phyloP scores from a whole-genome alignment of 2,888 invertebrate genomes.

The Nephrotoma flavescens region DNA sequence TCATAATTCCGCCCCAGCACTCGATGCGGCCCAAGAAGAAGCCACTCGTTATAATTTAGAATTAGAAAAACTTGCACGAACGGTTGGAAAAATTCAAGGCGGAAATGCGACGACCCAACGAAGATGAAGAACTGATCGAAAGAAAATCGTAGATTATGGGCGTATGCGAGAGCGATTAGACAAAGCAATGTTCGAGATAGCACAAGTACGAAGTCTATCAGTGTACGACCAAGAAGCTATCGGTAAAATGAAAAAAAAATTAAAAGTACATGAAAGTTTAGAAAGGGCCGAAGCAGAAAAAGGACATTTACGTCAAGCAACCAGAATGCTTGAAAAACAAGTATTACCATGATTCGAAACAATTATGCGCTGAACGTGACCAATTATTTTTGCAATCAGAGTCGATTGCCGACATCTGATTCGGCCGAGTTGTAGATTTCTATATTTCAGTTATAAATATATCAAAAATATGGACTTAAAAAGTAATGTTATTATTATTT shows the following conservation, averaged over 20 bases:
- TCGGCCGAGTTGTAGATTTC: too few relatives aligned
- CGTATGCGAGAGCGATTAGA: conserved; percentile 64
- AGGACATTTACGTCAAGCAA: conserved; percentile 60
- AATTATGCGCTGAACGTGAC: conserved; percentile 66
- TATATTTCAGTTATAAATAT: too few relatives aligned
- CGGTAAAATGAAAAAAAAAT: conserved; percentile 61
- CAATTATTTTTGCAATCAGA: conserved; percentile 79
- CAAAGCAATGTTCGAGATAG: conserved; percentile 66
- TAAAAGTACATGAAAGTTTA: conserved; percentile 63
- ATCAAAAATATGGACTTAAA: too few relatives aligned
- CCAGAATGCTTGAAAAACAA: conserved; percentile 59
- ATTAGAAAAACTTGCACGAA: conserved; percentile 76
- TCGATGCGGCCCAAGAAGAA: conserved; percentile 83
- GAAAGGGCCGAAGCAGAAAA: conserved; percentile 64
- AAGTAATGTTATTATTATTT: too few relatives aligned
- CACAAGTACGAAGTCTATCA: conserved; percentile 65
- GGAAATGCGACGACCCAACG: conserved; percentile 69
- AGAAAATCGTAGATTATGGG: conserved; percentile 68
- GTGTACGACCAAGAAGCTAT: conserved; percentile 58
- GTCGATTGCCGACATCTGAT: too few relatives aligned
- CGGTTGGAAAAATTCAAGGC: conserved; percentile 74
- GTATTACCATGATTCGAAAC: conserved; percentile 69
- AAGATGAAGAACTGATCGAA: conserved; percentile 62
- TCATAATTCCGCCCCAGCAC: conserved; percentile 29
- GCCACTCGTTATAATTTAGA: conserved; percentile 72